These are phyloP conservation scores for Microtus pennsylvanicus DNA, from an alignment of 2,113 vertebrate genomes.

Conservation along the genomic window DNA sequence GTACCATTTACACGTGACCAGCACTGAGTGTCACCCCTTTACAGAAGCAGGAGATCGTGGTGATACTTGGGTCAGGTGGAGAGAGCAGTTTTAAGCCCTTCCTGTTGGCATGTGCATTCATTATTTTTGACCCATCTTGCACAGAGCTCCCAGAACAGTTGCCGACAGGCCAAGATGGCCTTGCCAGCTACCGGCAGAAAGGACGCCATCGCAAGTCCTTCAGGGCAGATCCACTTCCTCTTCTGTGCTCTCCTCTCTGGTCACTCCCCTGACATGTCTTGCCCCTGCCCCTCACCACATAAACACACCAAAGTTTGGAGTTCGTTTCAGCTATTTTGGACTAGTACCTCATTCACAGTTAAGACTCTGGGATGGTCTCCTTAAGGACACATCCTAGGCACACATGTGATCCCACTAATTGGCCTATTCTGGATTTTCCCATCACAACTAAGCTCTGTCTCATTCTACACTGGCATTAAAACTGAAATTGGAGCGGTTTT, in stretches of 20 bases:
- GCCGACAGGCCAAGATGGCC: accelerated
- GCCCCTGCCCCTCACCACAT: accelerated
- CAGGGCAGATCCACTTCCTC: accelerated
- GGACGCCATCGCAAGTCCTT: background rate
- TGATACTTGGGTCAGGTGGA: background rate
- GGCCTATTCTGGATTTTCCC: background rate
- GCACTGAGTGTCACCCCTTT: background rate
- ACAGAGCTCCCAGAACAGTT: background rate
- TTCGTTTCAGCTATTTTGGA: background rate
- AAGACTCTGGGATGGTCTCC: background rate
- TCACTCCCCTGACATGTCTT: background rate
- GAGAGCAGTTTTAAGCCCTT: background rate
- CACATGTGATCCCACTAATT: no score
- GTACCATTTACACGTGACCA: background rate
- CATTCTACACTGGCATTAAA: background rate
- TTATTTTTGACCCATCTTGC: background rate
- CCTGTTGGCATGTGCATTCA: background rate
- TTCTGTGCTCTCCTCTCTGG: background rate
- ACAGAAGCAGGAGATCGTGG: background rate
- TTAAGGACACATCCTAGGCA: no score
- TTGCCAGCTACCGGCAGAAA: no score
- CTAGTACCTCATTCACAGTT: background rate
- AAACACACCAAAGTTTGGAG: background rate
- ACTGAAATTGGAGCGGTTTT: background rate
- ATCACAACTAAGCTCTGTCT: background rate